Evolutionary conservation across 2,888 invertebrate species (phyloP).

Genomic region (Lasioglossum pauxillum): DNA sequence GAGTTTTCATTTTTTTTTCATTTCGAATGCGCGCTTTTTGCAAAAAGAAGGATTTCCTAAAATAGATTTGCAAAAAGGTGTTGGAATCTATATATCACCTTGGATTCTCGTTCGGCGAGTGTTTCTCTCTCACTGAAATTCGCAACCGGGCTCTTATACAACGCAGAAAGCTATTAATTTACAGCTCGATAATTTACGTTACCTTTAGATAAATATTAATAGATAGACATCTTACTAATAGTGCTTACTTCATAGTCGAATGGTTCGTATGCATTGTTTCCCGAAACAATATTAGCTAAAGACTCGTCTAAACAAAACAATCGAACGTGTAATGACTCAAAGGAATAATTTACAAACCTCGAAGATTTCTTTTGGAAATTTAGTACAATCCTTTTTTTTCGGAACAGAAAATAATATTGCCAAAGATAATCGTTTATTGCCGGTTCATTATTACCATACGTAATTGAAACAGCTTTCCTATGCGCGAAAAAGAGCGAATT

Average conservation of each 20-base stretch:
- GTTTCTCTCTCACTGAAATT: conserved; percentile 50
- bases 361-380: neutral
- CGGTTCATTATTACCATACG: neutral
- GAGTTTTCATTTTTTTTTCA: neutral
- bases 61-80: conserved; percentile 33
- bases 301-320: conserved; percentile 12
- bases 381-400: neutral
- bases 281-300: conserved; percentile 18
- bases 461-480: conserved; percentile 13
- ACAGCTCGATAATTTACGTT: conserved; percentile 54
- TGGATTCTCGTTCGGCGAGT: conserved; percentile 59
- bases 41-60: conserved; percentile 19
- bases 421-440: neutral
- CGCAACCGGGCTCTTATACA: conserved; percentile 44
- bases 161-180: conserved; percentile 55
- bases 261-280: conserved; percentile 23
- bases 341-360: no score
- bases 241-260: conserved; percentile 33
- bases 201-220: conserved; percentile 51
- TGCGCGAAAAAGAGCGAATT: neutral
- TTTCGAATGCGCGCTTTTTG: neutral
- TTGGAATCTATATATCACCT: conserved; percentile 27
- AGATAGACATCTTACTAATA: conserved; percentile 51
- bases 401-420: neutral
- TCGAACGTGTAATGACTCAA: neutral